Evolutionary conservation across 2,113 vertebrate genomes (phyloP).

Genomic region (Poeciliopsis occidentalis): DNA sequence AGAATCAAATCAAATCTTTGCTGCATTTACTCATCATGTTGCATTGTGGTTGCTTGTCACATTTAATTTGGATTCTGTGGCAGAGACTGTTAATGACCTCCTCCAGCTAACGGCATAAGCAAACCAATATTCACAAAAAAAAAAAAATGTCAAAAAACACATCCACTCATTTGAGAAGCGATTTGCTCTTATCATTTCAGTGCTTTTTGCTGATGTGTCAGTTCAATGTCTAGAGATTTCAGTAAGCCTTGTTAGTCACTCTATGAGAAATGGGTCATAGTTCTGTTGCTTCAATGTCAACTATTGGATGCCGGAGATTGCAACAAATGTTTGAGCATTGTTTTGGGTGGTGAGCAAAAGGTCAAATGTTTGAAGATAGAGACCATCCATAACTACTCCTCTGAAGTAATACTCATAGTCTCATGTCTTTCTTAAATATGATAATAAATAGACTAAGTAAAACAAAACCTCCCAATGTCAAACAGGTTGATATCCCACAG

Average conservation of each 20-base stretch:
- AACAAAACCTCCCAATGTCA: too few species aligned
- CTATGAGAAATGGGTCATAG: conserved; percentile 15
- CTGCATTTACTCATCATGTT: conserved; percentile 14
- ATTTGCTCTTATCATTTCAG: neutral
- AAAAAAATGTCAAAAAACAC: neutral
- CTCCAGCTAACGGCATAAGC: conserved; percentile 9
- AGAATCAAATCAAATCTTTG: conserved; percentile 13
- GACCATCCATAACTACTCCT: too few species aligned
- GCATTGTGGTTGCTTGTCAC: neutral
- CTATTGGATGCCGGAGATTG: too few species aligned
- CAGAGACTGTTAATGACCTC: conserved; percentile 15
- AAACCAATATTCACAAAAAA: conserved; percentile 5
- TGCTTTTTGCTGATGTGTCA: neutral
- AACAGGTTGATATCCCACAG: too few species aligned
- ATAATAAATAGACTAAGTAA: too few species aligned
- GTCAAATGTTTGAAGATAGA: too few species aligned
- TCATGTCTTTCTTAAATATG: too few species aligned
- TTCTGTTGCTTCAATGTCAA: neutral
- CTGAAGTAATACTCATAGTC: too few species aligned
- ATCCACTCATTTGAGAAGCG: neutral
- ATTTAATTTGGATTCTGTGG: conserved; percentile 15
- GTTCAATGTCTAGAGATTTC: neutral
- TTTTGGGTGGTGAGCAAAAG: too few species aligned
- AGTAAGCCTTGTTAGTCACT: conserved; percentile 4
- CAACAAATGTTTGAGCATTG: too few species aligned